Evolutionary conservation across 2,888 invertebrate species (phyloP), one percentile per base, ranked within the genome.

Genomic region (Taphrorychus bicolor): DNA sequence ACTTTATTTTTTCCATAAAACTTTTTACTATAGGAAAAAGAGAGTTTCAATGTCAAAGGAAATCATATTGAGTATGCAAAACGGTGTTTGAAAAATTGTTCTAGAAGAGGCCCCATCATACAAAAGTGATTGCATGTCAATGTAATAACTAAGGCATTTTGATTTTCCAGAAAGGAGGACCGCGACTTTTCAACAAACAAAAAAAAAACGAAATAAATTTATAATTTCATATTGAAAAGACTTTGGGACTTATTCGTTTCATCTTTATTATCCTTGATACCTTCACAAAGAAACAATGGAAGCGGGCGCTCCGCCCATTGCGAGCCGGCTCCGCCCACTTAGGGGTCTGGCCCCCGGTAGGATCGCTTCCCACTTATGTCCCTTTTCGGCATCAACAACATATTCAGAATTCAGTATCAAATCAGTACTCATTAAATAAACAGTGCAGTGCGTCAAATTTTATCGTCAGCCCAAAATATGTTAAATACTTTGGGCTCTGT

Each of bases 381-480:
- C 78, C 76, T 77, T 75, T 52, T 59, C 67, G 67, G 74, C 75
- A 78, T 78, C 79, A 79, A 79, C 79, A 78, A 80, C 81, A 80
- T 81, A 82, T 81, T 81, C 82, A 80, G 81, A 82, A 82, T 81
- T 83, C 82, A 83, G 83, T 83, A 80, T 82, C 80, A 82, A 82
- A 83, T 83, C 83, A 82, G 82, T 83, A 81, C 82, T 83, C 82
- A 83, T 83, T 83, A 83, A 83, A 83, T 83, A 83, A 83, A 83
- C 83, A 83, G 82, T 82, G 82, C 79, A 78, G 81, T 82, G 81
- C 81, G 81, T 80, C 77, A 74, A 69, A 69, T 65, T 69, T 69
- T 57, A 64, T 59, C 57, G 45, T 60, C 59, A 42, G 60, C 59
- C 54, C 68, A 48, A 69, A 68, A 60, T 78, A 81, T 82, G 81